A percentile compares a stretch with the other conserved stretches of the same genome.
These are phyloP conservation scores for Bacillus rossius DNA, from an alignment of 1,140 invertebrate species.

Conservation along the genomic window DNA sequence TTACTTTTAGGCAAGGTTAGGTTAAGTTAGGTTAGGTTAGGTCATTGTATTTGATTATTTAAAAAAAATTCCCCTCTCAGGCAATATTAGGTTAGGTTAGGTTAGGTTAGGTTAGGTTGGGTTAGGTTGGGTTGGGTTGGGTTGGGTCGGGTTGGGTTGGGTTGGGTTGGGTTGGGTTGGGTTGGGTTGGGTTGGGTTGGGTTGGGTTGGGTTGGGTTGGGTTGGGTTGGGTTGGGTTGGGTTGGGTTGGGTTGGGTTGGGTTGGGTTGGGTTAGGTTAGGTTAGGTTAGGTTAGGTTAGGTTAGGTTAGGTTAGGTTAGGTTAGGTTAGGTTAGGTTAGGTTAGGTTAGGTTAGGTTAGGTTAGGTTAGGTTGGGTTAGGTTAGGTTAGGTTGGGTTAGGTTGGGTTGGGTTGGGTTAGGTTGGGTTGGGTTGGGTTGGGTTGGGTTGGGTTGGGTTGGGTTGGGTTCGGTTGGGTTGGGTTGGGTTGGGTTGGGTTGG, in stretches of 20 bases:
- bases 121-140: slow-evolving; percentile 28
- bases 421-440: slow-evolving; percentile 16
- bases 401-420: slow-evolving; percentile 15
- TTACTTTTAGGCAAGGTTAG: too few relatives aligned
- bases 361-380: slow-evolving; percentile 17
- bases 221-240: slow-evolving; percentile 27
- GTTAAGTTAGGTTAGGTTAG: too few relatives aligned
- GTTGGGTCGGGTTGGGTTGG: slow-evolving; percentile 27
- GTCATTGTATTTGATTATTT: slow-evolving; percentile 2
- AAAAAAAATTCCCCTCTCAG: slow-evolving; percentile 6
- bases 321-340: slow-evolving; percentile 23
- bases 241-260: slow-evolving; percentile 29
- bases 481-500: slow-evolving; percentile 14
- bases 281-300: slow-evolving; percentile 23
- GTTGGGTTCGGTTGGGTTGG: slow-evolving; percentile 16
- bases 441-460: slow-evolving; percentile 14
- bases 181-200: slow-evolving; percentile 18
- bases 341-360: slow-evolving; percentile 25
- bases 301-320: slow-evolving; percentile 16
- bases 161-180: slow-evolving; percentile 18
- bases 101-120: slow-evolving; percentile 28
- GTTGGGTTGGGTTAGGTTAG: slow-evolving; percentile 27
- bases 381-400: slow-evolving; percentile 18
- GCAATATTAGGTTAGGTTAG: slow-evolving; percentile 26
- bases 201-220: slow-evolving; percentile 20